A percentile compares a stretch with the other conserved stretches of the same genome.
These are phyloP conservation scores for Syngnathoides biaculeatus DNA, from an alignment of 2,113 vertebrate genomes.

Conservation along the genomic window DNA sequence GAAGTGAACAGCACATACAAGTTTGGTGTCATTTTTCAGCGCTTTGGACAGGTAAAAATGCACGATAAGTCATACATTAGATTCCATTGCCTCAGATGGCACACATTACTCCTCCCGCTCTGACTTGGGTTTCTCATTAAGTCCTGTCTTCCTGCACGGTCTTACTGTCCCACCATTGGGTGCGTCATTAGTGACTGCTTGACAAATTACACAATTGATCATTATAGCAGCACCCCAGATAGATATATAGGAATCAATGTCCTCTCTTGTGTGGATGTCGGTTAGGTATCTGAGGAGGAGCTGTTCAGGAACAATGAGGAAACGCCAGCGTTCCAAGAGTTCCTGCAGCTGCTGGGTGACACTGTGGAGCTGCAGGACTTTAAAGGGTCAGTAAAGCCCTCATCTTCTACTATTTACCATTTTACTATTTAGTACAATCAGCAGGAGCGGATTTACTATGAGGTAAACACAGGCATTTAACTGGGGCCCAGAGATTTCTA, in stretches of 20 bases:
- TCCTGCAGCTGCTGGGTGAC: conserved; percentile 84
- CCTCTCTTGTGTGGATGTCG: not conserved
- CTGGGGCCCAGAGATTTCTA: too few species aligned
- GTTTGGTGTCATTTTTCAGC: conserved; percentile 94
- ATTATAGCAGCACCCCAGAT: not conserved
- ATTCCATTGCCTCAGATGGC: not conserved
- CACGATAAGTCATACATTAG: not conserved
- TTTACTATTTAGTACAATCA: not conserved
- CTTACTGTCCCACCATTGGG: too few species aligned
- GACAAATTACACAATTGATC: not conserved
- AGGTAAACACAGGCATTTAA: too few species aligned
- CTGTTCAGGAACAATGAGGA: conserved; percentile 90
- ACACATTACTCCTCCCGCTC: not conserved
- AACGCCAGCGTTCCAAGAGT: conserved; percentile 85
- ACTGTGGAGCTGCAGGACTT: conserved; percentile 89
- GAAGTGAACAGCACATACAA: conserved; percentile 98
- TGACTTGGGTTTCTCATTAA: not conserved
- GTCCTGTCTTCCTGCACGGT: too few species aligned
- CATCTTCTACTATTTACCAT: not conserved
- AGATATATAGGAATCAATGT: not conserved
- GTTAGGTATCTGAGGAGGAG: conserved; percentile 89
- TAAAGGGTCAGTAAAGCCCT: conserved; percentile 80
- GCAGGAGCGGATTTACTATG: too few species aligned
- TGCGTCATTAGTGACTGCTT: too few species aligned
- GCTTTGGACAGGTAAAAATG: conserved; percentile 86